Evolutionary conservation across 2,888 invertebrate species (phyloP).

Genomic region (Eueremaeus valkanovi): DNA sequence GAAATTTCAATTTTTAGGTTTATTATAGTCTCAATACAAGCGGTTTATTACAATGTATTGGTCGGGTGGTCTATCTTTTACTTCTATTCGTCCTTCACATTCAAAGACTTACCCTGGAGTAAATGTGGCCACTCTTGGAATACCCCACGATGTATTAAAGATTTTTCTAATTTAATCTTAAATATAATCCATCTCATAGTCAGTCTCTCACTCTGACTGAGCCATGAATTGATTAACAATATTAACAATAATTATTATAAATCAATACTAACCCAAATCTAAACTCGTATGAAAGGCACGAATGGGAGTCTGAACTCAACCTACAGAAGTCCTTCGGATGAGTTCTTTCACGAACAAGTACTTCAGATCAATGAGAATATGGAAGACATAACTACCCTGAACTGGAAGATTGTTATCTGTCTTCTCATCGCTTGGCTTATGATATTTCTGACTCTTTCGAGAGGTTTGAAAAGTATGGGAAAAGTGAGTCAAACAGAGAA

Average conservation of each 20-base stretch:
- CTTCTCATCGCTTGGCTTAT: slow-evolving; percentile 38
- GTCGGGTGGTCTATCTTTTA: slow-evolving; percentile 34
- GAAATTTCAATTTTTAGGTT: background rate
- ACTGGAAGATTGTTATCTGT: slow-evolving; percentile 28
- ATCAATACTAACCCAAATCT: too few relatives aligned
- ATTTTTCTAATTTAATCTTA: too few relatives aligned
- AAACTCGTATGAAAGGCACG: background rate
- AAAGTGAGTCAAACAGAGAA: slow-evolving; percentile 40
- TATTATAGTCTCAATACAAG: background rate
- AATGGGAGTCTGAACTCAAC: background rate
- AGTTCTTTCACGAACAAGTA: slow-evolving; percentile 37
- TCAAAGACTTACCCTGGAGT: slow-evolving; percentile 22
- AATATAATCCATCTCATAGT: too few relatives aligned
- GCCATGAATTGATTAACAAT: too few relatives aligned
- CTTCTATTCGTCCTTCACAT: slow-evolving; percentile 28
- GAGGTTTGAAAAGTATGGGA: slow-evolving; percentile 46
- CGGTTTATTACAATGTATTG: slow-evolving; percentile 30
- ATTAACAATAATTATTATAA: too few relatives aligned
- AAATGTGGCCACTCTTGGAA: too few relatives aligned
- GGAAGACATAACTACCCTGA: slow-evolving; percentile 33
- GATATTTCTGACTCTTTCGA: slow-evolving; percentile 44
- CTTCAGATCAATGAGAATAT: slow-evolving; percentile 38
- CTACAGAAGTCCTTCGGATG: slow-evolving; percentile 16
- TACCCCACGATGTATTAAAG: too few relatives aligned
- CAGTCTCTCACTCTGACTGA: too few relatives aligned